These are phyloP conservation scores for Lichenostomus cassidix DNA, from an alignment of 2,113 vertebrate genomes.

Conservation along the genomic window DNA sequence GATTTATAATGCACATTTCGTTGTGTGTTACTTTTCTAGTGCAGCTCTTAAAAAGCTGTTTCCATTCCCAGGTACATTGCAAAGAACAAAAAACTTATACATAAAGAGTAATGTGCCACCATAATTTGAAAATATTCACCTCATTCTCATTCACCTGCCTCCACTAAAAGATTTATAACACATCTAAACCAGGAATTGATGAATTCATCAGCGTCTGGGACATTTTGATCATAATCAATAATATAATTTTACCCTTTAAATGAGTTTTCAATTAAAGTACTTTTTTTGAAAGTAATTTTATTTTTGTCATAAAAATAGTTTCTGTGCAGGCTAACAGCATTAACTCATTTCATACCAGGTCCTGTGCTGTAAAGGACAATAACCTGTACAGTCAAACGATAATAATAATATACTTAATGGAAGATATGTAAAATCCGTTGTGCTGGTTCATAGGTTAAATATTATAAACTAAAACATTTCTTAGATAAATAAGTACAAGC, in stretches of 20 bases:
- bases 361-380: not conserved
- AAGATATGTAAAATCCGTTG: not conserved
- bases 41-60: conserved; percentile 35
- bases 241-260: conserved; percentile 76
- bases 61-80: not conserved
- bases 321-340: conserved; percentile 10
- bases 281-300: conserved; percentile 70
- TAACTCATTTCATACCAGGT: conserved; percentile 49
- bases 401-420: not conserved
- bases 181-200: conserved; percentile 68
- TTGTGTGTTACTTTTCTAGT: conserved; percentile 6
- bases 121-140: conserved; percentile 73
- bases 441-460: not conserved
- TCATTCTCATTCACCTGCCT: conserved; percentile 52
- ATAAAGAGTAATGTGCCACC: conserved; percentile 42
- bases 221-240: conserved; percentile 81
- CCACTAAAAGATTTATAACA: conserved; percentile 75
- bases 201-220: conserved; percentile 71
- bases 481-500: not conserved
- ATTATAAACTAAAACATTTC: not conserved
- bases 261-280: conserved; percentile 76
- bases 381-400: not conserved
- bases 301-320: conserved; percentile 58
- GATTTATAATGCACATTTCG: conserved; percentile 46
- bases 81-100: conserved; percentile 39